These are phyloP conservation scores for Drosophila histrio DNA, from an alignment of 2,888 invertebrate genomes.

Conservation along the genomic window DNA sequence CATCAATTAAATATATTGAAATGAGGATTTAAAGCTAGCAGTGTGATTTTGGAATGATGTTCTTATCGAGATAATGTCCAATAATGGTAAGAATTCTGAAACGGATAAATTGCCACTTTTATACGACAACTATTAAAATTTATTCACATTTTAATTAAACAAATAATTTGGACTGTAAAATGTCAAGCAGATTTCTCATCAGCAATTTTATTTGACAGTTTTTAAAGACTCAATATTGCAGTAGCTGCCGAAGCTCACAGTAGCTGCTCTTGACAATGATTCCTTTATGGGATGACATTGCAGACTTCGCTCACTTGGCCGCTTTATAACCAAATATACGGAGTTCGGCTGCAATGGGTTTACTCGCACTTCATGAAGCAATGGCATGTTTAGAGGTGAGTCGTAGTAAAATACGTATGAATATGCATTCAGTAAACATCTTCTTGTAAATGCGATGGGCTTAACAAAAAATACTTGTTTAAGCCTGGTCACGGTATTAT, in stretches of 20 bases:
- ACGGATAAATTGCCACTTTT: too few relatives aligned
- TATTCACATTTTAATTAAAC: neutral
- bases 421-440: neutral
- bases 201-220: neutral
- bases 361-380: neutral
- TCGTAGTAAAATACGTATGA: neutral
- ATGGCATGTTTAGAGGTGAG: neutral
- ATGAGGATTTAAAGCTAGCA: too few relatives aligned
- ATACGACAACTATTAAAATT: neutral
- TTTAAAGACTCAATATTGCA: neutral
- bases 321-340: neutral
- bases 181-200: neutral
- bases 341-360: neutral
- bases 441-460: neutral
- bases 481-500: neutral
- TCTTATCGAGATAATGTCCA: too few relatives aligned
- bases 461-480: neutral
- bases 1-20: too few relatives aligned
- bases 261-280: neutral
- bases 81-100: too few relatives aligned
- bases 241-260: neutral
- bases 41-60: too few relatives aligned
- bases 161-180: neutral
- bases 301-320: neutral
- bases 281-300: neutral